A percentile compares a stretch with the other conserved stretches of the same genome.
Evolutionary conservation across 2,797 vertebrate species (phyloP).

Genomic region (Toxotes lorentzi): DNA sequence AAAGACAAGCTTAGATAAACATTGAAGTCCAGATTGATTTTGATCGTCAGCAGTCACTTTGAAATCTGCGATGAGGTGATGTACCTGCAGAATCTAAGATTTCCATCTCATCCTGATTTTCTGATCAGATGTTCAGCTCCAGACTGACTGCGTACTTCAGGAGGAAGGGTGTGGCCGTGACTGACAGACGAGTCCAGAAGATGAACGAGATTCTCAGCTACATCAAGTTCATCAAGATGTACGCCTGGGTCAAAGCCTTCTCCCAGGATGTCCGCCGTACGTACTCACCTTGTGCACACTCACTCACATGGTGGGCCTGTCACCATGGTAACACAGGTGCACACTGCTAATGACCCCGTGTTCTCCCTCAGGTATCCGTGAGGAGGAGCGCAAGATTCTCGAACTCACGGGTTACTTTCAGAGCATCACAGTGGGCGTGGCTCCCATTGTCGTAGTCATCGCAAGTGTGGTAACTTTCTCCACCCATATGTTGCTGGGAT

Average conservation of each 20-base stretch:
- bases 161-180: slow-evolving; percentile 89
- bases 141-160: slow-evolving; percentile 94
- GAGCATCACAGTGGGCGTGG: slow-evolving; percentile 94
- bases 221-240: slow-evolving; percentile 98
- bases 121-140: slow-evolving; percentile 93
- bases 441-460: slow-evolving; percentile 93
- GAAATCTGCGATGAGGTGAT: neutral
- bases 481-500: slow-evolving; percentile 93
- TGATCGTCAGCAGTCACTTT: no score
- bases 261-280: slow-evolving; percentile 91
- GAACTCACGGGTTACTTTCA: slow-evolving; percentile 93
- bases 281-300: slow-evolving; percentile 62
- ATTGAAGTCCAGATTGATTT: no score
- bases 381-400: slow-evolving; percentile 89
- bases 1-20: no score
- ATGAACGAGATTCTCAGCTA: slow-evolving; percentile 97
- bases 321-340: neutral
- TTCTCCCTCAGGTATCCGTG: slow-evolving; percentile 86
- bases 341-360: neutral
- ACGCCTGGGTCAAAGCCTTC: slow-evolving; percentile 95
- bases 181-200: slow-evolving; percentile 94
- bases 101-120: neutral
- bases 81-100: no score
- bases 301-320: neutral
- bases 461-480: slow-evolving; percentile 95